Percentiles rank a stretch among this genome's conserved stretches.
Conservation (phyloP, 1,140 invertebrate genomes). For the Ceratina calcarata region DNA sequence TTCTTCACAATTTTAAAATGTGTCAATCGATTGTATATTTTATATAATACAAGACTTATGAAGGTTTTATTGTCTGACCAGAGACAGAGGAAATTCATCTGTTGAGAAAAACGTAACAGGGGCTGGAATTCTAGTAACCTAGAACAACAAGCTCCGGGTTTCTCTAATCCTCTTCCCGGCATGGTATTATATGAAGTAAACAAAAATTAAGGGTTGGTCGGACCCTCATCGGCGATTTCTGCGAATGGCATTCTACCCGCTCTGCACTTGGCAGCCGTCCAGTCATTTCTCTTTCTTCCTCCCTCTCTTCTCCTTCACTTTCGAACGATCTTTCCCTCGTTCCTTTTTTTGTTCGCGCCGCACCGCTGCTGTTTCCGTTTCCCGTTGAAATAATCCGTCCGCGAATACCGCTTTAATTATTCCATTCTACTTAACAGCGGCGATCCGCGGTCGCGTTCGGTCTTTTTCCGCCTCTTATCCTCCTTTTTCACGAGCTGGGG, state of each 20-base stretch:
- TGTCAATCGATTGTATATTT: too few relatives aligned
- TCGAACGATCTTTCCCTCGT: slow-evolving; percentile 19
- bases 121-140: neutral
- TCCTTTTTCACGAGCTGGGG: neutral
- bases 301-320: slow-evolving; percentile 10
- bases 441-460: slow-evolving; percentile 37
- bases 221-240: slow-evolving; percentile 45
- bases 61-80: too few relatives aligned
- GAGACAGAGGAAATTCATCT: neutral
- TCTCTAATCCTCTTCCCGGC: neutral
- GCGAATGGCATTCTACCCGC: slow-evolving; percentile 47
- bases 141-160: neutral
- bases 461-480: slow-evolving; percentile 34
- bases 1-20: too few relatives aligned
- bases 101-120: neutral
- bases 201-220: slow-evolving; percentile 48
- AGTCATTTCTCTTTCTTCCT: slow-evolving; percentile 38
- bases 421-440: slow-evolving; percentile 52
- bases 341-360: neutral
- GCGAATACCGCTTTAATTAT: slow-evolving; percentile 52
- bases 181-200: slow-evolving; percentile 36
- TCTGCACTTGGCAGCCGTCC: slow-evolving; percentile 56
- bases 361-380: slow-evolving; percentile 3
- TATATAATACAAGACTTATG: too few relatives aligned
- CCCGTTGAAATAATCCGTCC: slow-evolving; percentile 36